Percentiles rank a stretch among this genome's conserved stretches.
These are phyloP conservation scores for Oppia nitens DNA, from an alignment of 1,140 invertebrate species.

Conservation along the genomic window DNA sequence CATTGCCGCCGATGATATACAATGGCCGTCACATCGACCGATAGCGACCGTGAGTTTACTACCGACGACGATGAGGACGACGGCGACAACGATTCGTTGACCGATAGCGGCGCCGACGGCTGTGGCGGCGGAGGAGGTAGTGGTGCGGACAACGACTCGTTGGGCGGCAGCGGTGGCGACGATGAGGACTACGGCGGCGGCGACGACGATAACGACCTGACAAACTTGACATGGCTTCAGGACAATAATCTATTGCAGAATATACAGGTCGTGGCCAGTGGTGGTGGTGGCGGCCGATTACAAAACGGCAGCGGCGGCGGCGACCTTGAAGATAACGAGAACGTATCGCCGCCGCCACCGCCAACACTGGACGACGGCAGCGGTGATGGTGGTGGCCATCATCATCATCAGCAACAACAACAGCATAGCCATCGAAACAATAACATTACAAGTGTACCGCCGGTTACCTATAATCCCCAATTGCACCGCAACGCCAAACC, in stretches of 20 bases:
- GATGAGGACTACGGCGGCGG: background rate
- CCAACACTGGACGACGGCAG: constrained; percentile 12
- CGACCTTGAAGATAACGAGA: constrained; percentile 21
- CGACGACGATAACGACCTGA: constrained; percentile 58
- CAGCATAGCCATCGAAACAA: constrained; percentile 1
- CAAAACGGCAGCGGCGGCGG: constrained; percentile 20
- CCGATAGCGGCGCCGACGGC: no score
- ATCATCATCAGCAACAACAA: no score
- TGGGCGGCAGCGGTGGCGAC: background rate
- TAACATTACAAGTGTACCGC: constrained; percentile 20
- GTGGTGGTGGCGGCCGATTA: constrained; percentile 18
- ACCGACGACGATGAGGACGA: no score
- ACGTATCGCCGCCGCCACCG: constrained; percentile 22
- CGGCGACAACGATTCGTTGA: no score
- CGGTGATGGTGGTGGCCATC: constrained; percentile 10
- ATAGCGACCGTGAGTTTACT: no score
- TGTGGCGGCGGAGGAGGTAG: no score
- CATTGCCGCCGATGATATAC: no score
- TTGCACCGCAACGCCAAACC: constrained; percentile 72
- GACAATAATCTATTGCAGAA: constrained; percentile 69
- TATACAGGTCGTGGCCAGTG: constrained; percentile 16
- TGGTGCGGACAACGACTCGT: background rate
- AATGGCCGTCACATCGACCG: no score
- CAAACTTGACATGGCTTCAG: constrained; percentile 73
- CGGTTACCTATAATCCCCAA: constrained; percentile 34